Conservation (phyloP, 2,113 vertebrate genomes). For the Henicopernis longicauda region DNA sequence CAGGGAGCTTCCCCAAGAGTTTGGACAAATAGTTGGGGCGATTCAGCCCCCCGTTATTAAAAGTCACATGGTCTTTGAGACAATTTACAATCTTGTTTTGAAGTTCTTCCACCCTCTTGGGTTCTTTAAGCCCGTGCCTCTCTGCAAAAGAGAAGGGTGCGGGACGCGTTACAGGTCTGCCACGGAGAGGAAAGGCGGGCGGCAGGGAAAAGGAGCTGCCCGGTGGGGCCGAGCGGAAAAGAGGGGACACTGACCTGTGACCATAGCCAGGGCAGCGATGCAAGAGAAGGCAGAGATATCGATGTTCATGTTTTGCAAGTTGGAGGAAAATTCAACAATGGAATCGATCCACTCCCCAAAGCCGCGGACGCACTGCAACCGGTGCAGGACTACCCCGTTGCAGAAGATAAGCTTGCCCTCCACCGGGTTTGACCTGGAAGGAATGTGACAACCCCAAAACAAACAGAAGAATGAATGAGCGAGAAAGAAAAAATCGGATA, state of each 20-base stretch:
- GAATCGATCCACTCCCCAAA: constrained; percentile 99
- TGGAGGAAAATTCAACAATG: constrained; percentile 98
- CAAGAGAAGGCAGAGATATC: constrained; percentile 98
- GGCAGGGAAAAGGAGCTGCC: not conserved
- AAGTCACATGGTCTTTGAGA: constrained; percentile 98
- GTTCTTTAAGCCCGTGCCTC: constrained; percentile 96
- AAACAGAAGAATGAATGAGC: not conserved
- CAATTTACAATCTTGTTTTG: constrained; percentile 99
- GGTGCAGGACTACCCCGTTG: constrained; percentile 96
- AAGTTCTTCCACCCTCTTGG: constrained; percentile 96
- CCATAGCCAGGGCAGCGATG: constrained; percentile 98
- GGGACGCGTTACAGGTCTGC: not conserved
- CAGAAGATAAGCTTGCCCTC: constrained; percentile 99
- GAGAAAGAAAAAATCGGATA: not conserved
- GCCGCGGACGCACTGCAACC: constrained; percentile 96
- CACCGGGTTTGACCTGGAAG: constrained; percentile 95
- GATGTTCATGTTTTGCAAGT: constrained; percentile 97
- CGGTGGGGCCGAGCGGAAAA: not conserved
- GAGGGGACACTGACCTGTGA: constrained; percentile 86
- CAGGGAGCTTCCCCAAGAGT: constrained; percentile 98
- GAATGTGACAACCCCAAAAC: constrained; percentile 48
- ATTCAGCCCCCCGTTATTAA: constrained; percentile 93
- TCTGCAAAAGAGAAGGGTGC: constrained; percentile 71
- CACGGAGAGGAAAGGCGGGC: accelerated
- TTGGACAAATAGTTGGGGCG: constrained; percentile 98